Conservation (phyloP, 2,888 invertebrate genomes). For the Himalopsyche japonica region DNA sequence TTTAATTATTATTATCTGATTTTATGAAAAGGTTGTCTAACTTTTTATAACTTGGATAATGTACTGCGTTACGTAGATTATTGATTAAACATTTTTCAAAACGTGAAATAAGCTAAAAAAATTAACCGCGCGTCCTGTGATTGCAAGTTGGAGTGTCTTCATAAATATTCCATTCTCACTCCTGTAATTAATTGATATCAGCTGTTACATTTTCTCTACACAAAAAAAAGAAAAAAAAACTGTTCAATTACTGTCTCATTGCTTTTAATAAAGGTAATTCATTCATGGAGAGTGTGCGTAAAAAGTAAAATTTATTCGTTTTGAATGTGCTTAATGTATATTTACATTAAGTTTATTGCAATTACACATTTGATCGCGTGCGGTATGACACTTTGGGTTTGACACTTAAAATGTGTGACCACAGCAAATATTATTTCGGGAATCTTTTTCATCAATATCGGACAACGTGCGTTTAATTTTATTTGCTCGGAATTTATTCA, state of each 20-base stretch:
- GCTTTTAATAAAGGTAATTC: background rate
- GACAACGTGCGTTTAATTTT: too few relatives aligned
- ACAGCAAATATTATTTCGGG: conserved; percentile 3
- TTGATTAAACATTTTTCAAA: too few relatives aligned
- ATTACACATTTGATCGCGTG: conserved; percentile 23
- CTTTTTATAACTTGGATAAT: too few relatives aligned
- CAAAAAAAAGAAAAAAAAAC: background rate
- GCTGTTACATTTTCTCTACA: too few relatives aligned
- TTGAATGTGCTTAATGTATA: conserved; percentile 32
- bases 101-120: too few relatives aligned
- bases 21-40: too few relatives aligned
- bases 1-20: too few relatives aligned
- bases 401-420: background rate
- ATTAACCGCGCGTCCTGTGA: background rate
- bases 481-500: too few relatives aligned
- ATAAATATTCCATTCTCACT: background rate
- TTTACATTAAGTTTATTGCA: conserved; percentile 29
- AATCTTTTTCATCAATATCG: too few relatives aligned
- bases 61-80: too few relatives aligned
- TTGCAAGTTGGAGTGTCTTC: background rate
- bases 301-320: conserved; percentile 31
- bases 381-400: background rate
- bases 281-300: conserved; percentile 22
- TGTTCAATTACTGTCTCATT: background rate
- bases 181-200: too few relatives aligned